Conservation (phyloP, 1,140 invertebrate species). For the Cepaea nemoralis region DNA sequence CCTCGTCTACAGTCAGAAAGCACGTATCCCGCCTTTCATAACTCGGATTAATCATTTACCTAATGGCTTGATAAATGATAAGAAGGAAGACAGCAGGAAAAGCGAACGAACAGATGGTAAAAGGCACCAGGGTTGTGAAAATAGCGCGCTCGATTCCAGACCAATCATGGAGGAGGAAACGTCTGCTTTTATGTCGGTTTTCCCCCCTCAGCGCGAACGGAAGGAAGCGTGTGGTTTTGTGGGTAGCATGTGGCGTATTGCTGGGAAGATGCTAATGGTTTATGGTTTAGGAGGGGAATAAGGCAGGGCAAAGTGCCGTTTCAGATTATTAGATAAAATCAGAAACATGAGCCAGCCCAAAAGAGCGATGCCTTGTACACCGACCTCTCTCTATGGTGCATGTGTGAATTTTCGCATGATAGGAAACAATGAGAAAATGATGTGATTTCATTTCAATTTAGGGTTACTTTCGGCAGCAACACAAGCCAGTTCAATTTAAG, state of each 20-base stretch:
- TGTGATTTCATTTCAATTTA: too few species aligned
- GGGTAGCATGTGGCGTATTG: background rate
- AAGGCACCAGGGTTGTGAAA: background rate
- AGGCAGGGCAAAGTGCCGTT: background rate
- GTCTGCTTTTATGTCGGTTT: background rate
- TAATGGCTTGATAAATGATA: slow-evolving; percentile 9
- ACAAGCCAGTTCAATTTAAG: too few species aligned
- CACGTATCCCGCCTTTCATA: background rate
- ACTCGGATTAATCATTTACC: slow-evolving; percentile 1
- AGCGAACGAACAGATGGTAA: background rate
- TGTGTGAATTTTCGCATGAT: too few species aligned
- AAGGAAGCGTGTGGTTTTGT: background rate
- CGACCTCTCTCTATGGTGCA: too few species aligned
- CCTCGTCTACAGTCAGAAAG: background rate
- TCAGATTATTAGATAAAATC: background rate
- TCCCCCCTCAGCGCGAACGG: background rate
- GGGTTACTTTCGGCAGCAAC: too few species aligned
- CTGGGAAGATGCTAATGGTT: slow-evolving; percentile 2
- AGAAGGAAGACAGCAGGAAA: background rate
- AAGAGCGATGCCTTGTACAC: too few species aligned
- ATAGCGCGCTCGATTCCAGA: background rate
- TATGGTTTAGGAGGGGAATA: background rate
- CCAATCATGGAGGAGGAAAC: background rate
- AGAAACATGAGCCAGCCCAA: too few species aligned
- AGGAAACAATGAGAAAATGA: too few species aligned